A percentile compares a stretch with the other conserved stretches of the same genome.
phyloP scores from a whole-genome alignment of 1,140 invertebrate genomes.

The Dufourea novaeangliae region DNA sequence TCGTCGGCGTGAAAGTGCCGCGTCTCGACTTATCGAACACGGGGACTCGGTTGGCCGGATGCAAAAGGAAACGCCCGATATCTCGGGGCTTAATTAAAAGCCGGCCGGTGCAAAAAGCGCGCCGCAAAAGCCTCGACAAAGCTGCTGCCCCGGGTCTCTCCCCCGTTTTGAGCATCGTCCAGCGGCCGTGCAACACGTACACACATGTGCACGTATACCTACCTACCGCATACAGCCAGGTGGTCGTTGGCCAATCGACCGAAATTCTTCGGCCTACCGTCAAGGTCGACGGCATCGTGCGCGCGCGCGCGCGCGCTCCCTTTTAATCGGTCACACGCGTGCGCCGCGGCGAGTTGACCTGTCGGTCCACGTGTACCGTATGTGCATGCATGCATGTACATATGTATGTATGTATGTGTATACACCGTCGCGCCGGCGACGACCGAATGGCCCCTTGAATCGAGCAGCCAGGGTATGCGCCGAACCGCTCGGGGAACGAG shows the following conservation, averaged over 20 bases:
- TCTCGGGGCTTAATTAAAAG: slow-evolving; percentile 51
- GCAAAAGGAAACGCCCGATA: slow-evolving; percentile 38
- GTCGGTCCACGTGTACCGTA: slow-evolving; percentile 57
- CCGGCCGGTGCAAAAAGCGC: slow-evolving; percentile 14
- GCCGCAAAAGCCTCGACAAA: slow-evolving; percentile 43
- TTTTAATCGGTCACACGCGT: slow-evolving; percentile 60
- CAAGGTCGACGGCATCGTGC: slow-evolving; percentile 60
- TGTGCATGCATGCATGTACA: no score
- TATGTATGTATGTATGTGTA: no score
- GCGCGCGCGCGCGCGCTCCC: no score
- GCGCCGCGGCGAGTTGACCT: slow-evolving; percentile 28
- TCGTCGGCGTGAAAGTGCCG: not conserved
- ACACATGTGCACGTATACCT: not conserved
- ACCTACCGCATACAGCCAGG: no score
- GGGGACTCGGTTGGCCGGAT: slow-evolving; percentile 3
- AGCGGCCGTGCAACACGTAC: slow-evolving; percentile 19
- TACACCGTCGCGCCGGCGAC: no score
- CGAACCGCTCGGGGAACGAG: slow-evolving; percentile 50
- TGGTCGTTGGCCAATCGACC: slow-evolving; percentile 5
- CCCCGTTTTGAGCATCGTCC: slow-evolving; percentile 26
- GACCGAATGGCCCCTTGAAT: slow-evolving; percentile 57
- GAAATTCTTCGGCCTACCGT: slow-evolving; percentile 41
- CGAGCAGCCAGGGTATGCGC: slow-evolving; percentile 49
- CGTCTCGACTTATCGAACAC: slow-evolving; percentile 33
- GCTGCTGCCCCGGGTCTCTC: no score